Evolutionary conservation across 2,888 invertebrate species (phyloP), one percentile per base, ranked within the genome.

Genomic region (Papilio gigon): DNA sequence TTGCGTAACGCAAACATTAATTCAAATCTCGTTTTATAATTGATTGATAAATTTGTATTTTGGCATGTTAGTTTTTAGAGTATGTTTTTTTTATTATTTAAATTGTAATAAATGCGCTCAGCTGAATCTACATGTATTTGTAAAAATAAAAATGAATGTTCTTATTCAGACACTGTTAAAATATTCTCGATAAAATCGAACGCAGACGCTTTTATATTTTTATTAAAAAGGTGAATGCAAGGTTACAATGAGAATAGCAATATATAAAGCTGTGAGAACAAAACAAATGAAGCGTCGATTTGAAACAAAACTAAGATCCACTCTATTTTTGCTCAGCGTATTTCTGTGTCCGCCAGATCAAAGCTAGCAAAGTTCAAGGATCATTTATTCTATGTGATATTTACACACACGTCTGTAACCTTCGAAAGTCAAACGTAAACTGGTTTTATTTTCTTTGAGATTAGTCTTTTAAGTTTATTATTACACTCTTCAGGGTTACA

Each of bases 381-480:
- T 56, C 53, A 56, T 56, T 56, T 56, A 53, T 53, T 27, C 27
- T 53, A 8, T 56, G 30, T 56, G 53, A 56, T 30, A 56, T 56
- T 56, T 56, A 56, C 30, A 56, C 30, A 56, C 53, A 53, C 53
- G 53, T 56, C 53, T 56, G 53, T 56, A 56, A 56, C 53, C 53
- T 56, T 56, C 53, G 53, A 56, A 56, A 56, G 30, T 56, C 53
- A 30, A 56, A 56, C 4, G 9, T 27, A 56, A 56, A 56, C 53
- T 56, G 53, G 53, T 56, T 56, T 53, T 53, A 53, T 53, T 53
- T 27, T 56, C 53, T 30, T 56, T 1, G 30, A 56, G 30, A 56
- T 9, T 22, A 6, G 17, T 17, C 17, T 17, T 30, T 9, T 30
- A 27, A 9, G 17, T 56, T 56, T n/a, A 56, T 53, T 53, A 27